Evolutionary conservation across 35 echinoderm and acorn worm genomes (phyloP).

Genomic region (Lytechinus pictus): DNA sequence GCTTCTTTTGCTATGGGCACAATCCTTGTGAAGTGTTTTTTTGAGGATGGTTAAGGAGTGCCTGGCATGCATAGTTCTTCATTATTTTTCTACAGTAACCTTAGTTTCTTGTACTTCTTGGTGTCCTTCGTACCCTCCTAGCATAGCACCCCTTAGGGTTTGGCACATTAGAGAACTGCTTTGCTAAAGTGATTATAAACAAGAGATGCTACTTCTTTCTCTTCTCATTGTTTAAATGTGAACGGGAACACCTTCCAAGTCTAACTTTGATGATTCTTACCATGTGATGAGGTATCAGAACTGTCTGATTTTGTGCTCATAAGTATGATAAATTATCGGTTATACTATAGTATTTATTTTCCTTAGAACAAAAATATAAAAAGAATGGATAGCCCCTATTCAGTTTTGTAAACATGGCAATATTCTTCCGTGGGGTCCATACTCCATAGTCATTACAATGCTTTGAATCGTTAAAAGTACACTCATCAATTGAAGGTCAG

Average conservation of each 20-base stretch:
- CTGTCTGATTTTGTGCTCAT: neutral
- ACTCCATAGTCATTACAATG: too few relatives aligned
- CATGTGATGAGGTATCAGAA: neutral
- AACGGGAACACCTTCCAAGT: neutral
- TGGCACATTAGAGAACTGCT: neutral
- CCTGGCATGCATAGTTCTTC: neutral
- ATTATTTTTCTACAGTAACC: neutral
- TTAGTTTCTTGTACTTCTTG: neutral
- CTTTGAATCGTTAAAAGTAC: too few relatives aligned
- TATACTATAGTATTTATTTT: too few relatives aligned
- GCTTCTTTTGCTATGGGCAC: slow-evolving; percentile 8
- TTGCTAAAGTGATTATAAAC: neutral
- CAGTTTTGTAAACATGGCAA: too few relatives aligned
- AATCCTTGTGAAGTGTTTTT: slow-evolving; percentile 11
- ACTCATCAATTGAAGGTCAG: too few relatives aligned
- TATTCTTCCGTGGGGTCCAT: too few relatives aligned
- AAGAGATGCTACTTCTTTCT: neutral
- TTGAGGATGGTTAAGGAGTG: neutral
- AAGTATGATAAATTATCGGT: too few relatives aligned
- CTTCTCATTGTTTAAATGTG: neutral
- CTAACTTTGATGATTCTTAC: neutral
- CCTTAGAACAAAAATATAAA: too few relatives aligned
- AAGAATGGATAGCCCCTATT: too few relatives aligned
- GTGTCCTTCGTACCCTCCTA: neutral
- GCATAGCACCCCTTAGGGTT: neutral